Evolutionary conservation across 2,888 invertebrate genomes (phyloP).

Genomic region (Neelides folsomi): DNA sequence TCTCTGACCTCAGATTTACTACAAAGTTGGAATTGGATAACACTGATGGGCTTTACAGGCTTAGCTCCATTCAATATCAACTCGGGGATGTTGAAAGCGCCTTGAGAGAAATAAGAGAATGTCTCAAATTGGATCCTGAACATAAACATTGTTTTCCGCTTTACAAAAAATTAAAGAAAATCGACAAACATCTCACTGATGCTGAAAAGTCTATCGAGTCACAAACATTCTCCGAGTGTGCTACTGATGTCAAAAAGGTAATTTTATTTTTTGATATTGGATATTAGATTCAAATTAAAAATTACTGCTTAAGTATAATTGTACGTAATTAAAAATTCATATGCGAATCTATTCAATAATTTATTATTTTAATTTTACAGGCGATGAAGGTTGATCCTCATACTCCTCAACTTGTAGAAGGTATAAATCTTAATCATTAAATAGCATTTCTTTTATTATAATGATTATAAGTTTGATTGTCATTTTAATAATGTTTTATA

Average conservation of each 20-base stretch:
- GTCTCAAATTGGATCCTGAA: constrained; percentile 91
- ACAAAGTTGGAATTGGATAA: constrained; percentile 86
- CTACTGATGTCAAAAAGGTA: constrained; percentile 30
- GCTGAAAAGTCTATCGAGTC: constrained; percentile 25
- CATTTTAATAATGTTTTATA: no score
- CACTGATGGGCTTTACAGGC: constrained; percentile 66
- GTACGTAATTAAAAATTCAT: no score
- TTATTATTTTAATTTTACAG: constrained; percentile 10
- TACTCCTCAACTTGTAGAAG: constrained; percentile 28
- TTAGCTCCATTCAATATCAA: constrained; percentile 73
- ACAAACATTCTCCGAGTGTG: constrained; percentile 24
- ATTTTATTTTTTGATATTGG: background rate
- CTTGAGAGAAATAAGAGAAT: constrained; percentile 71
- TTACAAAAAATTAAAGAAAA: constrained; percentile 89
- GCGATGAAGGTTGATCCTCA: constrained; percentile 29
- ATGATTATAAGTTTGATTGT: no score
- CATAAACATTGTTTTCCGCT: constrained; percentile 90
- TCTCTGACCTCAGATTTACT: constrained; percentile 76
- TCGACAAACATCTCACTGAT: constrained; percentile 53
- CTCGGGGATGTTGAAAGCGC: constrained; percentile 61
- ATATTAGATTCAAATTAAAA: background rate
- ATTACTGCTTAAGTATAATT: no score
- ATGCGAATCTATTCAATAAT: no score
- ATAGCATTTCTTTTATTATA: no score
- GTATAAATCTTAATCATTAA: constrained; percentile 6